These are phyloP conservation scores for Drosophila tsacasi DNA, from an alignment of 1,140 invertebrate genomes.

Conservation along the genomic window DNA sequence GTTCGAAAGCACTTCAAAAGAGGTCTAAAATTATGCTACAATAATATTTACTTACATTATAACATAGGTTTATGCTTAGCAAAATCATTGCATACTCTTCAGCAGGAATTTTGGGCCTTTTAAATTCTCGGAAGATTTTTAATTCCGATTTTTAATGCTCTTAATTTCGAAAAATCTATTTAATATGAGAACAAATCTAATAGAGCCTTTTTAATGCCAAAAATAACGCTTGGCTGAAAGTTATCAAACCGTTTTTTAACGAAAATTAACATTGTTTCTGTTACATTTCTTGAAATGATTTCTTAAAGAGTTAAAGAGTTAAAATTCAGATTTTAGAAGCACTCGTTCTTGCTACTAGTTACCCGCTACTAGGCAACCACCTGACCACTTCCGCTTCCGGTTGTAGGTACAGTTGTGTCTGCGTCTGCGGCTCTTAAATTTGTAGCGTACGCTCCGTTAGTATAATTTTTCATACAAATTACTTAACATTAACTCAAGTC, in stretches of 20 bases:
- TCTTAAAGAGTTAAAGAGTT: not conserved
- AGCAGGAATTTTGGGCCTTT: not conserved
- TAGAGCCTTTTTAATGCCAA: constrained; percentile 1
- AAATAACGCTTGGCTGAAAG: not conserved
- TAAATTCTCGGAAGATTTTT: not conserved
- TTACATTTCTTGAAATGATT: not conserved
- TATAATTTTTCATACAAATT: constrained; percentile 64
- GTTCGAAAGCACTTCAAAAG: not conserved
- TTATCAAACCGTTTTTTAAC: not conserved
- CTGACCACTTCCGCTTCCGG: constrained; percentile 16
- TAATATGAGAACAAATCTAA: not conserved
- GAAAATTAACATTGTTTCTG: not conserved
- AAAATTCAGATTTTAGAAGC: too few species aligned
- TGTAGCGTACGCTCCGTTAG: constrained; percentile 63
- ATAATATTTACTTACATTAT: not conserved
- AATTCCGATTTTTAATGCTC: too few species aligned
- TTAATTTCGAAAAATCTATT: not conserved
- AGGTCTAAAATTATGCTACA: not conserved
- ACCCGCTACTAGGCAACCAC: constrained; percentile 1
- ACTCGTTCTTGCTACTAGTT: not conserved
- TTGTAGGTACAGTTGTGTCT: constrained; percentile 46
- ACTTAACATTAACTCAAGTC: constrained; percentile 60
- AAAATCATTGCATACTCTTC: not conserved
- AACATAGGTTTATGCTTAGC: not conserved
- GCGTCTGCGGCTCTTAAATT: constrained; percentile 56